Conservation (phyloP, 1,140 invertebrate species). For the Berghia stephanieae region DNA sequence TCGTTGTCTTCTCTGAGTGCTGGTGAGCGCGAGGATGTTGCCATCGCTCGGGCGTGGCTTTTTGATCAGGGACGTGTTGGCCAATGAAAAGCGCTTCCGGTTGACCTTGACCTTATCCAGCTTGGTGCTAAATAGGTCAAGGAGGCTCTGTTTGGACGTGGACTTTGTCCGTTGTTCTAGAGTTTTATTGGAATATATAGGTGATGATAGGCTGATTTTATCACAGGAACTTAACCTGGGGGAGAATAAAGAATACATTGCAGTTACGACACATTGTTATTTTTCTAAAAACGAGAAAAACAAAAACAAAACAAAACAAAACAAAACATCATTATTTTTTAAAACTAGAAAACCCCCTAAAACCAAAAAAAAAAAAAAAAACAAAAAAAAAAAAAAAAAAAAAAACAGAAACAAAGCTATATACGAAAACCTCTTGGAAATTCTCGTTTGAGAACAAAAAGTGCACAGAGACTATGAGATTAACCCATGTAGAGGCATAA, state of each 20-base stretch:
- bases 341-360: background rate
- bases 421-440: background rate
- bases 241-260: no score
- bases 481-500: no score
- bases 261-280: no score
- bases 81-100: constrained; percentile 49
- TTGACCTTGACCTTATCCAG: constrained; percentile 69
- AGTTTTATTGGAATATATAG: constrained; percentile 56
- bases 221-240: constrained; percentile 55
- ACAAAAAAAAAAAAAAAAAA: background rate
- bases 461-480: no score
- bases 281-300: background rate
- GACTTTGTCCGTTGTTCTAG: constrained; percentile 67
- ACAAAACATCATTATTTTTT: background rate
- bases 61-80: constrained; percentile 60
- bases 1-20: constrained; percentile 57
- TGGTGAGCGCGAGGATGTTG: constrained; percentile 47
- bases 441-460: no score
- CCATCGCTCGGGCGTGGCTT: constrained; percentile 58
- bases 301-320: background rate
- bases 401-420: background rate
- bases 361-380: background rate
- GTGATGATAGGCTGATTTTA: constrained; percentile 60
- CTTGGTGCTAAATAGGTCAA: constrained; percentile 76
- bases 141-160: constrained; percentile 71